A percentile compares a stretch with the other conserved stretches of the same genome.
These are phyloP conservation scores for Tethya wilhelma DNA, from an alignment of 37 sponge, comb jelly and placozoan species.

Conservation along the genomic window DNA sequence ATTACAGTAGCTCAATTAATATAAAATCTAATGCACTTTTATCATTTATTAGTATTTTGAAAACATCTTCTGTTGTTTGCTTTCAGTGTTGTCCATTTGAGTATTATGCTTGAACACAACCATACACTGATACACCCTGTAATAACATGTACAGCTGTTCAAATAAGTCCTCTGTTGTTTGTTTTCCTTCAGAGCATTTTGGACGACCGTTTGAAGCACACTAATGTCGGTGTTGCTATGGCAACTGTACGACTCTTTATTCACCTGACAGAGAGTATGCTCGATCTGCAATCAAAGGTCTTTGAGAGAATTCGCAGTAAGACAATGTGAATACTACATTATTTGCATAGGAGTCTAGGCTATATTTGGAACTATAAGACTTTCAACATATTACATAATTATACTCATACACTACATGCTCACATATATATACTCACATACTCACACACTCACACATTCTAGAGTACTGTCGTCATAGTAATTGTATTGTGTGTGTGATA, in stretches of 20 bases:
- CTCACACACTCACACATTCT: no score
- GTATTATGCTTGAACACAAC: no score
- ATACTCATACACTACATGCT: no score
- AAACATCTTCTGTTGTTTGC: not conserved
- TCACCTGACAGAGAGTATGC: constrained; percentile 68
- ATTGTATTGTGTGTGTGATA: no score
- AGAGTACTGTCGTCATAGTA: no score
- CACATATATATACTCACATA: no score
- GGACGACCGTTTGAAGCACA: constrained; percentile 83
- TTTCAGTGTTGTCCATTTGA: not conserved
- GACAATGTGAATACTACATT: no score
- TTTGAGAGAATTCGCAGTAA: constrained; percentile 69
- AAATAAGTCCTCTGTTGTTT: not conserved
- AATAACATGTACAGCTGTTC: not conserved
- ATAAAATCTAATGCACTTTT: no score
- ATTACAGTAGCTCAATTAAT: not conserved
- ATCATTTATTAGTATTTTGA: not conserved
- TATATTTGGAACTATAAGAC: not conserved
- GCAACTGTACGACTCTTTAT: constrained; percentile 80
- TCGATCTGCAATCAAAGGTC: constrained; percentile 70
- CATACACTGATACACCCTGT: no score
- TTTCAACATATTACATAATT: not conserved
- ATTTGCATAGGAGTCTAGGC: no score
- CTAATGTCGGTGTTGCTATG: constrained; percentile 86
- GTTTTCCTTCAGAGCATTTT: constrained; percentile 73